Conservation (phyloP, 2,113 vertebrate species). For the Scatophagus argus region DNA sequence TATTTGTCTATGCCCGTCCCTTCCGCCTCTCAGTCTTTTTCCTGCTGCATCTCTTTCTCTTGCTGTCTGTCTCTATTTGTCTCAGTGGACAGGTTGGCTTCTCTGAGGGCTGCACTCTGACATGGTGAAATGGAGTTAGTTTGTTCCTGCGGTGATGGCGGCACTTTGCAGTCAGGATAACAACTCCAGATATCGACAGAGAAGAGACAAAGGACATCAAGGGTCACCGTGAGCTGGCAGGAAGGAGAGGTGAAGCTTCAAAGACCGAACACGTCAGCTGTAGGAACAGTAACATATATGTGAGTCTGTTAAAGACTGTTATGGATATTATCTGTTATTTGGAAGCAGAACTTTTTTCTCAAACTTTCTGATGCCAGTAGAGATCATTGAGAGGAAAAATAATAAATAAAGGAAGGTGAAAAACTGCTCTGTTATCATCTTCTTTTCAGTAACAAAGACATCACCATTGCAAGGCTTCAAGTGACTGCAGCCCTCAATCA, state of each 20-base stretch:
- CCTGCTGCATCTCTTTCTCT: slow-evolving; percentile 52
- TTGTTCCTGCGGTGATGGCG: slow-evolving; percentile 67
- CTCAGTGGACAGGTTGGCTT: slow-evolving; percentile 72
- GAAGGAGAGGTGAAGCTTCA: slow-evolving; percentile 29
- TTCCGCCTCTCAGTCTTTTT: slow-evolving; percentile 24
- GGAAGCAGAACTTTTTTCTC: background rate
- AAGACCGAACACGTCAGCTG: slow-evolving; percentile 25
- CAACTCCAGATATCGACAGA: slow-evolving; percentile 65
- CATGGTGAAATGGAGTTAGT: slow-evolving; percentile 73
- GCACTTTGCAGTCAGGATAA: slow-evolving; percentile 71
- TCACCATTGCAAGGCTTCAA: background rate
- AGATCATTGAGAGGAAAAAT: background rate
- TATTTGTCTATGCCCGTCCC: slow-evolving; percentile 42
- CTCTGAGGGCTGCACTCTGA: slow-evolving; percentile 72
- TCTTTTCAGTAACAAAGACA: background rate
- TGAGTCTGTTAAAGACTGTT: too few species aligned
- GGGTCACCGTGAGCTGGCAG: slow-evolving; percentile 47
- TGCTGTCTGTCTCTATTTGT: slow-evolving; percentile 76
- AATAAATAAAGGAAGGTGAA: background rate
- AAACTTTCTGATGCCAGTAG: background rate
- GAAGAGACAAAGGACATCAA: slow-evolving; percentile 50
- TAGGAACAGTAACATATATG: background rate
- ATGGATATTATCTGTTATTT: too few species aligned
- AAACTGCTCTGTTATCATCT: background rate
- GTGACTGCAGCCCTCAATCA: background rate